These are phyloP conservation scores for Chionodraco myersi DNA, from an alignment of 2,113 vertebrate genomes.

Conservation along the genomic window DNA sequence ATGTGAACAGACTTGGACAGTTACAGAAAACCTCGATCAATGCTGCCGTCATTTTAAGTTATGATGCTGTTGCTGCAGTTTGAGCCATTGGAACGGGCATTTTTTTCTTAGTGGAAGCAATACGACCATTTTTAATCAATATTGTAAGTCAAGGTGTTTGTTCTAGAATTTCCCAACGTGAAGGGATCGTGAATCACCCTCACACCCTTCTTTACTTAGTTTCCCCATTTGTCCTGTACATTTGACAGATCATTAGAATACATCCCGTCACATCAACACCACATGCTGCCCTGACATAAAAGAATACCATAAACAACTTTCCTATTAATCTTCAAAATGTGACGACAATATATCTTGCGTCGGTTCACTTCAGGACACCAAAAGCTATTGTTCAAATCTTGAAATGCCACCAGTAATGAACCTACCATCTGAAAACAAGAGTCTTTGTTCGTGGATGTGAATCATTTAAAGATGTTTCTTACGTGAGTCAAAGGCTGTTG, in stretches of 20 bases:
- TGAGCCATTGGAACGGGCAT: no score
- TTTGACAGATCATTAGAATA: neutral
- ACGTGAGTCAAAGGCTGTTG: conserved; percentile 47
- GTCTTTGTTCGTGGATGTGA: conserved; percentile 56
- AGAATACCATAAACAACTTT: neutral
- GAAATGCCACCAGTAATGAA: conserved; percentile 34
- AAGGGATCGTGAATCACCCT: no score
- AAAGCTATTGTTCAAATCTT: conserved; percentile 39
- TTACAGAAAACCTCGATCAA: no score
- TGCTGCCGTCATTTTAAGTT: no score
- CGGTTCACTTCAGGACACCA: neutral
- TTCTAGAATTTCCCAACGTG: no score
- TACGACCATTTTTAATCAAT: no score
- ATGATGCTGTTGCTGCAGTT: no score
- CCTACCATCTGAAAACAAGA: conserved; percentile 41
- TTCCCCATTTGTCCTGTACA: neutral
- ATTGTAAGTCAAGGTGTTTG: no score
- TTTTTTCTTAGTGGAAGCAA: no score
- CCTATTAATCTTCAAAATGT: neutral
- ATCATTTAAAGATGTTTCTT: conserved; percentile 66
- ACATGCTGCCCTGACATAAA: neutral
- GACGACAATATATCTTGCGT: neutral
- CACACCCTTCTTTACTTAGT: no score
- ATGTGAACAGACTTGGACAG: no score
- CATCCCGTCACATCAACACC: conserved; percentile 15